Percentiles rank a stretch among this genome's conserved stretches.
Conservation (phyloP, 2,888 invertebrate species). For the Hetaerina titia region DNA sequence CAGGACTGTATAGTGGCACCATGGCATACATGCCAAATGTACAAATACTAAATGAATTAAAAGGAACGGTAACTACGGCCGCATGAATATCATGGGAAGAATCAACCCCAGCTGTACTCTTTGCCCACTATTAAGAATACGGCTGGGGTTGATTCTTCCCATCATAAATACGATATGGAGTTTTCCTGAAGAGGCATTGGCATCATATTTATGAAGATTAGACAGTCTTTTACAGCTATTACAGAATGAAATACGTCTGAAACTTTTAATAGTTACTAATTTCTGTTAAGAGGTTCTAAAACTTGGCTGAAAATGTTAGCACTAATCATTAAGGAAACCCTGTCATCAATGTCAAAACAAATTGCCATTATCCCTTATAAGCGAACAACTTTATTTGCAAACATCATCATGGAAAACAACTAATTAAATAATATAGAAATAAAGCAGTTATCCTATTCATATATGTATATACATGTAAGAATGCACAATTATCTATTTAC, state of each 20-base stretch:
- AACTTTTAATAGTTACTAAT: neutral
- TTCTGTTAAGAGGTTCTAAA: neutral
- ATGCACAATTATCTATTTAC: slow-evolving; percentile 46
- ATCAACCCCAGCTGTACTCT: too few species aligned
- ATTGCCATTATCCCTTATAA: neutral
- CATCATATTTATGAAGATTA: neutral
- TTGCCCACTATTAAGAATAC: too few species aligned
- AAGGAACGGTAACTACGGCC: too few species aligned
- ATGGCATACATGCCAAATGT: neutral
- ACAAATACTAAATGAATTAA: too few species aligned
- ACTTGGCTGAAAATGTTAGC: neutral
- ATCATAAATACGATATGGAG: too few species aligned
- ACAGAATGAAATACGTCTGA: neutral
- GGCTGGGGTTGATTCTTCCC: too few species aligned
- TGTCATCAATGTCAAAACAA: neutral
- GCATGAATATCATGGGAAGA: neutral
- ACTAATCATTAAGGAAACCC: neutral
- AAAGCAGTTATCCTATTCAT: slow-evolving; percentile 33
- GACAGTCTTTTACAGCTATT: neutral
- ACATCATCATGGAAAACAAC: neutral
- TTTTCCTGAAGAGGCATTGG: neutral
- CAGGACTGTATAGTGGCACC: neutral
- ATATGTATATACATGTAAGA: neutral
- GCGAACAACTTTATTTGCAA: neutral
- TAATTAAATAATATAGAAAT: slow-evolving; percentile 47